Percentiles rank a stretch among this genome's conserved stretches.
Evolutionary conservation across 2,888 invertebrate species (phyloP).

Genomic region (Drosophila colorata): DNA sequence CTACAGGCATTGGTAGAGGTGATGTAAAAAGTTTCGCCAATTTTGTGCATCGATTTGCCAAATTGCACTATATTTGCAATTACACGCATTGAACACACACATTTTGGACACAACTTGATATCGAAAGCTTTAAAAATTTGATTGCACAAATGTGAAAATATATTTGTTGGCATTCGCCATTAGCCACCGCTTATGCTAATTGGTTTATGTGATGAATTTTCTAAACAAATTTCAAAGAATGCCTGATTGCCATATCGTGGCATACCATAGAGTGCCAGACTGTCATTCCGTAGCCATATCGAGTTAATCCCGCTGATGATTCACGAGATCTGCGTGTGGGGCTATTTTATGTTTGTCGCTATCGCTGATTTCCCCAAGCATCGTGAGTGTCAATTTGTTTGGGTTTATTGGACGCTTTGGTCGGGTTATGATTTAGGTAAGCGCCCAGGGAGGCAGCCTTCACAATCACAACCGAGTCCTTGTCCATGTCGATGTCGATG

Average conservation of each 20-base stretch:
- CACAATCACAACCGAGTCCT: too few species aligned
- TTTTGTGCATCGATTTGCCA: slow-evolving; percentile 29
- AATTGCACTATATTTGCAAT: slow-evolving; percentile 15
- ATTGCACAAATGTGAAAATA: slow-evolving; percentile 30
- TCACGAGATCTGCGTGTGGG: slow-evolving; percentile 7
- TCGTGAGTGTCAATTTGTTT: slow-evolving; percentile 73
- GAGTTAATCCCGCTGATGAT: slow-evolving; percentile 1
- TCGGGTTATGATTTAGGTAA: slow-evolving; percentile 73
- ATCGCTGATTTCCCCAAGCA: slow-evolving; percentile 73
- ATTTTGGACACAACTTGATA: slow-evolving; percentile 17
- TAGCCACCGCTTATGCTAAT: slow-evolving; percentile 31
- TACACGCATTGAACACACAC: slow-evolving; percentile 8
- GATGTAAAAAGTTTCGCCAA: slow-evolving; percentile 4
- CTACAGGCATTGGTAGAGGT: slow-evolving; percentile 3
- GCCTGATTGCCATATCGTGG: neutral
- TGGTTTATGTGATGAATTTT: slow-evolving; percentile 34
- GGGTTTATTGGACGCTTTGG: slow-evolving; percentile 52
- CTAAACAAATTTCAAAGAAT: slow-evolving; percentile 12
- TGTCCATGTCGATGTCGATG: slow-evolving; percentile 18
- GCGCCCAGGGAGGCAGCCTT: slow-evolving; percentile 51
- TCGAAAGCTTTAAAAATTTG: neutral
- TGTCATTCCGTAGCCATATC: neutral
- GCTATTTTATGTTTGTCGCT: slow-evolving; percentile 55
- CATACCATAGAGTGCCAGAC: neutral
- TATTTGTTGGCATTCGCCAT: slow-evolving; percentile 13